Percentiles rank a stretch among this genome's conserved stretches.
Evolutionary conservation across 2,888 invertebrate genomes (phyloP).

Genomic region (Steinernema scapterisci): DNA sequence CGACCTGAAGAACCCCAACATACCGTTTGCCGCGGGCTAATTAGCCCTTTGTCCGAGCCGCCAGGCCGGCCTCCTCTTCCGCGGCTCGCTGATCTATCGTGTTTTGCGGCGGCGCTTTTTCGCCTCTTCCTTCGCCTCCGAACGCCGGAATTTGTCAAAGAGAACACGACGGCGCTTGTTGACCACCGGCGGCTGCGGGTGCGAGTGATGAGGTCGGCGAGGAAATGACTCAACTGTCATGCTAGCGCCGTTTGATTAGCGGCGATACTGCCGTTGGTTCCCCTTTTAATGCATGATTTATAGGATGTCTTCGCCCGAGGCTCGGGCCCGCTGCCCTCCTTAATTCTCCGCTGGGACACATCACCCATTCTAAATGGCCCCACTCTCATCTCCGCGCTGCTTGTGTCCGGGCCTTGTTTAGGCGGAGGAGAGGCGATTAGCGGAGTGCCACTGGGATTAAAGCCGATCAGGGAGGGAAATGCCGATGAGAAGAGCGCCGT

Average conservation of each 20-base stretch:
- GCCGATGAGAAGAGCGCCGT: not conserved
- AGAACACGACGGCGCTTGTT: not conserved
- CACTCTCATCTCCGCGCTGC: not conserved
- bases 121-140: not conserved
- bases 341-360: conserved; percentile 24
- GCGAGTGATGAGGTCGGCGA: not conserved
- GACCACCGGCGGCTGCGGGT: conserved; percentile 18
- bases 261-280: not conserved
- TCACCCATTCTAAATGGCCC: conserved; percentile 14
- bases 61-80: not conserved
- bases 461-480: not conserved
- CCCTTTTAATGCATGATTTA: conserved; percentile 26
- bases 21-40: not conserved
- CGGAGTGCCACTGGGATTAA: not conserved
- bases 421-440: conserved; percentile 11
- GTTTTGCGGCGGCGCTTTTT: conserved; percentile 4
- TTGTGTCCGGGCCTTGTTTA: not conserved
- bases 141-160: not conserved
- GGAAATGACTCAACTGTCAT: not conserved
- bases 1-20: not conserved
- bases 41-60: conserved; percentile 20
- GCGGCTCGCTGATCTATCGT: not conserved
- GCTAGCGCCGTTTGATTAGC: conserved; percentile 1
- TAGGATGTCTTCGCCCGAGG: conserved; percentile 18
- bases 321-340: not conserved